Conservation (phyloP, 2,888 invertebrate genomes). For the Ptychoptera albimana region DNA sequence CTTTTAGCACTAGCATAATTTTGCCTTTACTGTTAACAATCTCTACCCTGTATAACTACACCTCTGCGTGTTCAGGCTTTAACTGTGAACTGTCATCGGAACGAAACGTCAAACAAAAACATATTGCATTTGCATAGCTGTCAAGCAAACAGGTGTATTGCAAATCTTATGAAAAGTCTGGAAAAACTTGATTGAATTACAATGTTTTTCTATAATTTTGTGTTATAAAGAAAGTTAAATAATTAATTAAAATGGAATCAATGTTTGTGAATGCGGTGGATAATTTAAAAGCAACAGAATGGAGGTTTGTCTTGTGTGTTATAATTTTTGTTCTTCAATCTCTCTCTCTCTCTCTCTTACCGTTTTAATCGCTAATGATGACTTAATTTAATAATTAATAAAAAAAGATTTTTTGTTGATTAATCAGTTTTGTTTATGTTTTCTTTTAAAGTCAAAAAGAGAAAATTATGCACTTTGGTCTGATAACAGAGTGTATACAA, state of each 20-base stretch:
- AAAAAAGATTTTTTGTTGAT: not conserved
- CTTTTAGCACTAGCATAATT: too few species aligned
- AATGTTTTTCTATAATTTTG: not conserved
- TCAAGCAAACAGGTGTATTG: too few species aligned
- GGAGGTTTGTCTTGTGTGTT: constrained; percentile 19
- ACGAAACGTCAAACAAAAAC: too few species aligned
- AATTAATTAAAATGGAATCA: not conserved
- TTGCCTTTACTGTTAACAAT: too few species aligned
- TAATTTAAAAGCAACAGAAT: constrained; percentile 28
- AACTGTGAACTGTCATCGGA: too few species aligned
- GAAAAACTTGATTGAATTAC: not conserved
- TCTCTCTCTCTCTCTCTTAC: constrained; percentile 1
- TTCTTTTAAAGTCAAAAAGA: constrained; percentile 48
- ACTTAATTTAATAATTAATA: not conserved
- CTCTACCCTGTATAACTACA: too few species aligned
- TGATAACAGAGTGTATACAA: constrained; percentile 54
- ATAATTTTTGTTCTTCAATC: not conserved
- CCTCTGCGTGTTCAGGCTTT: too few species aligned
- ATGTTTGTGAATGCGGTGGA: constrained; percentile 19
- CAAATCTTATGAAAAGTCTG: not conserved
- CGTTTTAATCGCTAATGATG: not conserved
- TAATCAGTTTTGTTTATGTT: not conserved
- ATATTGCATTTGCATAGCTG: too few species aligned
- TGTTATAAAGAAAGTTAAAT: not conserved
- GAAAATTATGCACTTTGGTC: constrained; percentile 52